Evolutionary conservation across 2,888 invertebrate species (phyloP), one percentile per base, ranked within the genome.

Genomic region (Eledona agricola): DNA sequence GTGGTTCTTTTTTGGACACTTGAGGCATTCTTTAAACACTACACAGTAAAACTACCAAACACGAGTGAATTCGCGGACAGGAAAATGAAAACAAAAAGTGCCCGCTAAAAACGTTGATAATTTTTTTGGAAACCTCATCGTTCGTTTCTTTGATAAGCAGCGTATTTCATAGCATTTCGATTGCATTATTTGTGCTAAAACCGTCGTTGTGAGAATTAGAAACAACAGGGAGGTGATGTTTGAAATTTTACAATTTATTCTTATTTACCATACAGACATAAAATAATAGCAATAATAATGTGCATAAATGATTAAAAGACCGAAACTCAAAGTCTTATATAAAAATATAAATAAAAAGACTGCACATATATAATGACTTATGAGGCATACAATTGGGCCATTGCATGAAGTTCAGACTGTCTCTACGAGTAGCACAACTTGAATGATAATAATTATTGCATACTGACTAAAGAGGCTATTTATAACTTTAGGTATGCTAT

Each of bases 241-340:
- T 54, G 16, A 54, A 54, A 62, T 66, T 71, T 70, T 71, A 69
- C 68, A 74, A 69, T 75, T 74, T 74, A 72, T 74, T 76, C 71
- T 74, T 73, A 74, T 75, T 73, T 74, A 76, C 75, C 74, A 75
- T 76, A 76, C 76, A 76, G 74, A 77, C 74, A 76, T 75, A 75
- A 77, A 77, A 76, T 76, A 72, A 75, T 74, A 63, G 31, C 50
- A 50, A 45, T 54, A 54, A 54, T 54, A 69, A 71, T 72, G 75
- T 77, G 76, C 75, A 74, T 71, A 68, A 73, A 70, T 65, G 34
- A 59, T 56, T 62, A 64, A 62, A 63, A 69, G 60, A 60, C 67
- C 69, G 61, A 55, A 62, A 67, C 57, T 64, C 64, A 51, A 53
- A 57, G 64, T 62, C 56, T 60, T n/a, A n/a, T n/a, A n/a, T 64